Conservation (phyloP, 2,888 invertebrate genomes). For the Neoitamus cyanurus region DNA sequence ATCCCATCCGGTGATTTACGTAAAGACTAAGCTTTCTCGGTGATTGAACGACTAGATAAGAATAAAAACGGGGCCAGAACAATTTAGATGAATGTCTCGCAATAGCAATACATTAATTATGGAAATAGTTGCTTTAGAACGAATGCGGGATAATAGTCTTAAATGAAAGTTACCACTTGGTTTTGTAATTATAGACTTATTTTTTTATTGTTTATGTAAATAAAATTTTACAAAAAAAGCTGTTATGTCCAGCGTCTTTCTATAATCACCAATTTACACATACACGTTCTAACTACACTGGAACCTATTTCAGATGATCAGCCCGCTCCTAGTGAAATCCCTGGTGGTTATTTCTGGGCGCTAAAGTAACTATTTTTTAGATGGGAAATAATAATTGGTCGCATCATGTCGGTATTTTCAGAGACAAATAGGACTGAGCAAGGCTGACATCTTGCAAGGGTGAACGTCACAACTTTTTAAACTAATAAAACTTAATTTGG, state of each 20-base stretch:
- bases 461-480: not conserved
- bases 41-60: not conserved
- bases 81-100: not conserved
- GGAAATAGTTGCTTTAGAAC: too few species aligned
- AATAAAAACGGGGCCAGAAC: not conserved
- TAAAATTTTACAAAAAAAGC: conserved; percentile 14
- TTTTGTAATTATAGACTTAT: not conserved
- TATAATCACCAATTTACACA: not conserved
- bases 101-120: not conserved
- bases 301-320: not conserved
- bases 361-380: not conserved
- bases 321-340: not conserved
- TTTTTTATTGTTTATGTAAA: conserved; percentile 7
- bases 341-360: not conserved
- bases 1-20: not conserved
- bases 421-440: not conserved
- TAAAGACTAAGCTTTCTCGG: not conserved
- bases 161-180: not conserved
- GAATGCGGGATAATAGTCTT: not conserved
- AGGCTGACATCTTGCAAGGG: not conserved
- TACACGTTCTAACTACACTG: not conserved
- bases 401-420: not conserved
- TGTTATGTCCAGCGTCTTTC: not conserved
- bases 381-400: not conserved
- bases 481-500: conserved; percentile 56